Percentiles rank a stretch among this genome's conserved stretches.
These are phyloP conservation scores for Eutolmus rufibarbis DNA, from an alignment of 2,888 invertebrate genomes.

Conservation along the genomic window DNA sequence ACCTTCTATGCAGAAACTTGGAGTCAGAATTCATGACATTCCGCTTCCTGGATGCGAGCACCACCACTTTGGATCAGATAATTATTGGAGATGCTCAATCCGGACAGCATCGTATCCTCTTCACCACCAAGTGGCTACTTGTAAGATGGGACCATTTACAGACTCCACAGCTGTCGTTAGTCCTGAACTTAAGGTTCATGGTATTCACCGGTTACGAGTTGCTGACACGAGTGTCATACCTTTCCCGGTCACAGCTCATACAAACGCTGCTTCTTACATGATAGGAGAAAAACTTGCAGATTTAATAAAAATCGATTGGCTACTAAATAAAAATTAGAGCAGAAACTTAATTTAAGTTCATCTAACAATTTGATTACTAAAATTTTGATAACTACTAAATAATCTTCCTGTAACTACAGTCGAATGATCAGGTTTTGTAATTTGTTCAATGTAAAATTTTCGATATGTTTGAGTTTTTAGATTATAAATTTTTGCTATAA, in stretches of 20 bases:
- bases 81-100: conserved; percentile 73
- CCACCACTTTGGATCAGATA: conserved; percentile 66
- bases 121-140: conserved; percentile 71
- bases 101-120: conserved; percentile 67
- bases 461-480: too few relatives aligned
- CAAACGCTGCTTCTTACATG: conserved; percentile 71
- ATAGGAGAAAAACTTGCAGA: conserved; percentile 74
- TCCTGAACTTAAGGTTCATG: conserved; percentile 68
- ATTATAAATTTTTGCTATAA: too few relatives aligned
- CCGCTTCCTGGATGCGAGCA: conserved; percentile 65
- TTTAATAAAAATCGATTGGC: conserved; percentile 67
- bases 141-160: conserved; percentile 71
- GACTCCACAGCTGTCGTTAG: conserved; percentile 71
- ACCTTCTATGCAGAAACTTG: conserved; percentile 67
- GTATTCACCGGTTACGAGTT: conserved; percentile 68
- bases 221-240: conserved; percentile 73
- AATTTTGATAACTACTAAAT: too few relatives aligned
- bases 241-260: conserved; percentile 68
- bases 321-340: too few relatives aligned
- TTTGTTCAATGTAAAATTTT: too few relatives aligned
- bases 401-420: too few relatives aligned
- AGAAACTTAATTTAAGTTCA: too few relatives aligned
- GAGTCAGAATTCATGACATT: conserved; percentile 65
- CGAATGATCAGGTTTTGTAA: too few relatives aligned
- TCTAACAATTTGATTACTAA: too few relatives aligned